Percentiles rank a stretch among this genome's conserved stretches.
Evolutionary conservation across 2,113 vertebrate species (phyloP).

Genomic region (Seriola dumerili): DNA sequence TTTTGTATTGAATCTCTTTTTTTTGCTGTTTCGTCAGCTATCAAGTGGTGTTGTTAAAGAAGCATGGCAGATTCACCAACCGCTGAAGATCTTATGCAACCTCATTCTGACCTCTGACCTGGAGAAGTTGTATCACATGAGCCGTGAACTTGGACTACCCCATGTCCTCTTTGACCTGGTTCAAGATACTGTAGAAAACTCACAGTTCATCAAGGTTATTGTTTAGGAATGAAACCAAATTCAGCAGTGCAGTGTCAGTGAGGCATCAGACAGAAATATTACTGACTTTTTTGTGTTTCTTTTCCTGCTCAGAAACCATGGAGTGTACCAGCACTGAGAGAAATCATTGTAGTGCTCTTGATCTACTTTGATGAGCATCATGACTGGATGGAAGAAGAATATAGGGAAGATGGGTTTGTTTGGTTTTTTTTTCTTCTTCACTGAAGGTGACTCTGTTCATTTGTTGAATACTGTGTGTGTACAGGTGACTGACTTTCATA

Average conservation of each 20-base stretch:
- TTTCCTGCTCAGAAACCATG: conserved; percentile 60
- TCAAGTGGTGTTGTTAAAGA: conserved; percentile 82
- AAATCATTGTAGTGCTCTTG: conserved; percentile 76
- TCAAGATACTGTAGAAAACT: conserved; percentile 80
- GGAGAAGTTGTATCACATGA: conserved; percentile 74
- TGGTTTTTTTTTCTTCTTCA: not conserved
- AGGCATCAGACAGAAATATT: not conserved
- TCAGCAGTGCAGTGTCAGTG: not conserved
- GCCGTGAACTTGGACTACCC: conserved; percentile 85
- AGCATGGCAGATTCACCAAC: conserved; percentile 79
- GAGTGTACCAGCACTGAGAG: conserved; percentile 65
- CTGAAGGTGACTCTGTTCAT: accelerated
- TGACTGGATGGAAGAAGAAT: conserved; percentile 69
- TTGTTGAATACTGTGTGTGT: not conserved
- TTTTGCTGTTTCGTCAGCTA: conserved; percentile 79
- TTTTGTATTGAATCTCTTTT: not conserved
- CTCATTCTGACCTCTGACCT: conserved; percentile 83
- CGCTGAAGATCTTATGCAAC: conserved; percentile 85
- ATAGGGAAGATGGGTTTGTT: conserved; percentile 78
- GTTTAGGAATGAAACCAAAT: not conserved
- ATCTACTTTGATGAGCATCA: conserved; percentile 73
- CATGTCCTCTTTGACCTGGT: conserved; percentile 84
- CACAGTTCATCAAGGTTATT: conserved; percentile 83
- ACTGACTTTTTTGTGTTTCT: not conserved
- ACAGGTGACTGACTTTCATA: not conserved